These are phyloP conservation scores for Chironomus tepperi DNA, from an alignment of 1,140 invertebrate genomes.

Conservation along the genomic window DNA sequence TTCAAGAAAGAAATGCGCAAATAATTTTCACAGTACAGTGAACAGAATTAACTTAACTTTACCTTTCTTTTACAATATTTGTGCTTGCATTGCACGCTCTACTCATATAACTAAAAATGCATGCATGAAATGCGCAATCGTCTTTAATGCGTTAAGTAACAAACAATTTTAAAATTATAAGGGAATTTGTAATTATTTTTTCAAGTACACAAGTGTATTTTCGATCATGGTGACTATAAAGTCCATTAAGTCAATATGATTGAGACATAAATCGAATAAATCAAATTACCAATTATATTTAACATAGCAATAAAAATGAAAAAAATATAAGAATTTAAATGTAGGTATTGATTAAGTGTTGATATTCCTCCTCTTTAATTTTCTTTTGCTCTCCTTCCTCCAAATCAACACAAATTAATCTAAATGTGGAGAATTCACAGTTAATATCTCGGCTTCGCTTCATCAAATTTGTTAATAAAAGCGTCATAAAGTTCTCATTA, in stretches of 20 bases:
- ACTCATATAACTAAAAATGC: neutral
- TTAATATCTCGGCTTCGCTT: conserved; percentile 12
- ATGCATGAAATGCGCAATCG: neutral
- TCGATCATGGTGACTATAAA: no score
- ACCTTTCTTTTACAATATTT: neutral
- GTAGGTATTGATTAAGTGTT: conserved; percentile 2
- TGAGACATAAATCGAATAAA: no score
- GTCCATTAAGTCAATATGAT: no score
- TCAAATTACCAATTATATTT: no score
- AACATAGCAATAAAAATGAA: no score
- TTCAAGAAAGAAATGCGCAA: conserved; percentile 4
- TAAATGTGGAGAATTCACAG: conserved; percentile 12
- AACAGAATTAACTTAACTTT: neutral
- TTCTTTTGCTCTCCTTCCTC: no score
- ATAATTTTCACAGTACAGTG: conserved; percentile 3
- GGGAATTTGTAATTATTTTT: conserved; percentile 16
- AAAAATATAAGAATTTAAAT: no score
- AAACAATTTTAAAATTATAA: neutral
- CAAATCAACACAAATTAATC: conserved; percentile 1
- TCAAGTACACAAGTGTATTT: neutral
- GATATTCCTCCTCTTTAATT: neutral
- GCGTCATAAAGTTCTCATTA: conserved; percentile 12
- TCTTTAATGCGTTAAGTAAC: neutral
- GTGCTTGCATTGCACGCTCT: neutral
- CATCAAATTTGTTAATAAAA: conserved; percentile 10